Percentiles rank a stretch among this genome's conserved stretches.
phyloP scores from a whole-genome alignment of 2,888 invertebrate species.

The Euplexia lucipara region DNA sequence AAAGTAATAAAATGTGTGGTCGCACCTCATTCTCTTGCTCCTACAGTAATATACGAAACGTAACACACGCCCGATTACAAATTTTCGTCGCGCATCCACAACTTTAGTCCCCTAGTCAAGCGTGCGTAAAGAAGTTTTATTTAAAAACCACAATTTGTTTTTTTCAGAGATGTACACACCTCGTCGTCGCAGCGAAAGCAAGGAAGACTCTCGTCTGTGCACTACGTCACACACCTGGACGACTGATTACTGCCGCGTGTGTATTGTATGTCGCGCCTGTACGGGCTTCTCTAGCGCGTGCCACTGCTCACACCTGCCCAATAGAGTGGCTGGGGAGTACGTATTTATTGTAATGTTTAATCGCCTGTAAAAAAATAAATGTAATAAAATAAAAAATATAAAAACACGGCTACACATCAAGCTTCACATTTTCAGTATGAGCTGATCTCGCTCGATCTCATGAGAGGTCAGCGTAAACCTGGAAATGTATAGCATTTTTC shows the following conservation, averaged over 20 bases:
- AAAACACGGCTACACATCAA: no score
- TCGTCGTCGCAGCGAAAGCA: constrained; percentile 69
- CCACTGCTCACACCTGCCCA: constrained; percentile 91
- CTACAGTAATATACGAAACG: no score
- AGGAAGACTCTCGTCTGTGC: constrained; percentile 88
- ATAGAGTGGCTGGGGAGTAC: constrained; percentile 96
- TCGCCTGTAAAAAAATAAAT: background rate
- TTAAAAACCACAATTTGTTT: background rate
- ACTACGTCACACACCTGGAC: constrained; percentile 94
- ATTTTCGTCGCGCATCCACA: no score
- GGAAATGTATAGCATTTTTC: no score
- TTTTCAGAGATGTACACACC: constrained; percentile 65
- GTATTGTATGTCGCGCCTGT: constrained; percentile 97
- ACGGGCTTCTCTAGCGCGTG: constrained; percentile 96
- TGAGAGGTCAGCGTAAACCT: no score
- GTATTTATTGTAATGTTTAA: constrained; percentile 75
- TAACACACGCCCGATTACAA: no score
- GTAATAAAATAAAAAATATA: background rate
- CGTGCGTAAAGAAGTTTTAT: background rate
- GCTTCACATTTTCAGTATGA: no score
- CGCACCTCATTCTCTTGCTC: no score
- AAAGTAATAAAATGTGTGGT: no score
- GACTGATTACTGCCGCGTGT: constrained; percentile 96
- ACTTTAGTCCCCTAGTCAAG: no score
- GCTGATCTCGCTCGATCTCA: no score